Evolutionary conservation across 2,113 vertebrate species (phyloP), one percentile per base, ranked within the genome.

Genomic region (Nannospalax galili): DNA sequence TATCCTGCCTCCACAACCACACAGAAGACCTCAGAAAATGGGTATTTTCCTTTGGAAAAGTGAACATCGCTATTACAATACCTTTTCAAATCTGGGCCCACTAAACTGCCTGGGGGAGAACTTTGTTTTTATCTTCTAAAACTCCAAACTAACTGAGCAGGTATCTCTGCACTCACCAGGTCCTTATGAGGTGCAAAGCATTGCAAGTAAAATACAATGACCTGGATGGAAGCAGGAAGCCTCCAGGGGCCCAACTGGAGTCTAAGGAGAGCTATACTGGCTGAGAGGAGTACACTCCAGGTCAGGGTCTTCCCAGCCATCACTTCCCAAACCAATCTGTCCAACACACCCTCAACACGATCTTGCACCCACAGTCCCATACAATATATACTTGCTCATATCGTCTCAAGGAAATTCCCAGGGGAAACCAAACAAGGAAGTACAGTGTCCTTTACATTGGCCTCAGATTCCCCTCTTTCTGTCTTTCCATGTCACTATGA

Each of bases 21-120:
- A 88, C 2, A 65, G 28, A 74, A 70, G 42, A 37, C 10, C 10
- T 22, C 40, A 58, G n/a, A 58, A 91, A 65, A 67, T 88, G 15
- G n/a, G 78, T 81, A 69, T 42, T 73, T 40, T 58, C 85, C 79
- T 91, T 92, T 30, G 40, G 19, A 91, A 64, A 95, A 74, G 40
- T 35, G 14, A 48, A 77, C 37, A 88, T 56, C 22, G n/a, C 32
- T 79, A 78, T 52, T n/a, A 93, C 28, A 64, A 40, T 85, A 52
- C 17, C 37, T 87, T 64, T 73, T 30, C 67, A 64, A 60, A 35
- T 58, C 35, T 67, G 28, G 56, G 30, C 73, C 81, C 32, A 65
- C 15, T 73, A 77, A 65, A 78, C 64, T 40, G 52, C 35, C 42
- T 77, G 56, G 15, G 35, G 48, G 48, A 35, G 72, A 90, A 64